Evolutionary conservation across 1,140 invertebrate genomes (phyloP), one percentile per base, ranked within the genome.

Genomic region (Zaprionus kolodkinae): DNA sequence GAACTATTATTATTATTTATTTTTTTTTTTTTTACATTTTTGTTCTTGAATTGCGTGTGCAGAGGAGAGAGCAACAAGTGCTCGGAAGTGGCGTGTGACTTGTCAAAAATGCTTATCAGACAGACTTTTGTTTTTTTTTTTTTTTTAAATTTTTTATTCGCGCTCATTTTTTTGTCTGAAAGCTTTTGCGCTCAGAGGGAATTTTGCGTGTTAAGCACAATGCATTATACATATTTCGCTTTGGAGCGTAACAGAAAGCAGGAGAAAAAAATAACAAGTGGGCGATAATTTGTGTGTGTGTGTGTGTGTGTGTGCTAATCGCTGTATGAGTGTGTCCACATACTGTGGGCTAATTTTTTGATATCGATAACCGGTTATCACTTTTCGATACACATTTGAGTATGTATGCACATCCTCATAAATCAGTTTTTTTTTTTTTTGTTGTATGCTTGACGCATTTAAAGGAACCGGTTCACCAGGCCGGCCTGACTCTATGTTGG

Each of bases 71-170:
- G 21, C 45, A 50, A 50, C 45, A 50, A 50, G 17, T 57, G 27
- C 27, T 30, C 27, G n/a, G 67, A 56, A 62, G 56, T 43, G 72
- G 57, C 72, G 72, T 64, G 67, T 45, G 67, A 64, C 33, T 35
- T 35, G 72, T 36, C 67, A 17, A 48, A 66, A 66, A 66, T 57
- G 63, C 67, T 75, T 75, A 75, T 75, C 72, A n/a, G n/a, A n/a
- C n/a, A n/a, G n/a, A 45, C 27, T 2, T 45, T 67, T 74, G 21
- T 62, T 69, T 50, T n/a, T n/a, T 57, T 12, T 48, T 63, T 40
- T 15, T 2, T 15, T 40, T 56, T 52, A 11, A 6, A n/a, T n/a
- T 21, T 48, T n/a, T 55, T 27, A 35, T 33, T 57, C 15, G 15
- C 15, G 43, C 33, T 57, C 27, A 38, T 56, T 61, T 10, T 17